phyloP scores from a whole-genome alignment of 2,888 invertebrate species.

The Mesorhabditis sp. region DNA sequence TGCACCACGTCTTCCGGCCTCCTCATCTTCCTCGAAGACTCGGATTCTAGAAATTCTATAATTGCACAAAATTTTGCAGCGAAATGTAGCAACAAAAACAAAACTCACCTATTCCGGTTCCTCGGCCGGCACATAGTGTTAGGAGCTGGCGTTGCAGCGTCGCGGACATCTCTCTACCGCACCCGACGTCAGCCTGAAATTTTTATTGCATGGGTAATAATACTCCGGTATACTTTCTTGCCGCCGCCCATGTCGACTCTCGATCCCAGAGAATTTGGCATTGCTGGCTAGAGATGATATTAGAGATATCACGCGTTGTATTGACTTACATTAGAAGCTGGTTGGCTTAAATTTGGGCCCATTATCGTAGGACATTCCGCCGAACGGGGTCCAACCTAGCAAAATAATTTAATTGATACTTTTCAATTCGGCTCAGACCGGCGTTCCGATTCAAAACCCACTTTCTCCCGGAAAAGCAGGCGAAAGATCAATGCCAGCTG shows the following conservation, averaged over 20 bases:
- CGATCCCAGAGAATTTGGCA: slow-evolving; percentile 40
- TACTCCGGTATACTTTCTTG: slow-evolving; percentile 42
- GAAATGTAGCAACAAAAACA: no score
- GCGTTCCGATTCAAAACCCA: no score
- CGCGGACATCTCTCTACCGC: slow-evolving; percentile 54
- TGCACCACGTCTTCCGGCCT: slow-evolving; percentile 41
- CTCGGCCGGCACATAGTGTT: slow-evolving; percentile 14
- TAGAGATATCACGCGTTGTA: slow-evolving; percentile 27
- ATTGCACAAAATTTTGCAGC: background rate
- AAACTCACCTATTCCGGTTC: slow-evolving; percentile 11
- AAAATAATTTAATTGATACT: slow-evolving; percentile 43
- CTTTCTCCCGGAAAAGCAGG: no score
- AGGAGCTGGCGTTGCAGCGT: slow-evolving; percentile 31
- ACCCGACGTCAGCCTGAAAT: slow-evolving; percentile 42
- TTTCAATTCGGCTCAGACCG: no score
- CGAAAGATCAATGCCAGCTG: no score
- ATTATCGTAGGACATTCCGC: no score
- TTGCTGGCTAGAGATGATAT: slow-evolving; percentile 11
- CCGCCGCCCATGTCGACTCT: slow-evolving; percentile 53
- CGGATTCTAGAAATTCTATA: background rate
- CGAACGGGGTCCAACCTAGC: no score
- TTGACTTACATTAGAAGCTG: no score
- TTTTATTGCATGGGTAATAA: no score
- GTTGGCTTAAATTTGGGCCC: no score
- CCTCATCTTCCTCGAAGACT: slow-evolving; percentile 28